Evolutionary conservation across 37 sponge, comb jelly and placozoan species (phyloP).

Genomic region (Beroe ovata): DNA sequence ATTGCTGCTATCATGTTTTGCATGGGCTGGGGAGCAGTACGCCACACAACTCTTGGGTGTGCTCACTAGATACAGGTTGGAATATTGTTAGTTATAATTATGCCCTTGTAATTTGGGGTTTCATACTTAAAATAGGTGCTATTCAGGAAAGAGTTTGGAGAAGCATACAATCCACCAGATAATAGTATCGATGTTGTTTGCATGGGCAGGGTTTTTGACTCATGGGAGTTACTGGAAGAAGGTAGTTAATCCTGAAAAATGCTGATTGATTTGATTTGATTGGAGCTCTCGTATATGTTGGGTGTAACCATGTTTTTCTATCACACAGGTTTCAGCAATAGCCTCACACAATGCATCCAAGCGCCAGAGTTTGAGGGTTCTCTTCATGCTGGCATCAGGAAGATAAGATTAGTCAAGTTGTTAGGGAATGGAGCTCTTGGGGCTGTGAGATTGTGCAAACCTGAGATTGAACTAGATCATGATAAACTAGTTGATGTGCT

Average conservation of each 20-base stretch:
- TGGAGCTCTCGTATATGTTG: not conserved
- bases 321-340: constrained; percentile 3
- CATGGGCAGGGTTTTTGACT: constrained; percentile 42
- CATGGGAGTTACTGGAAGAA: constrained; percentile 33
- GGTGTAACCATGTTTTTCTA: not conserved
- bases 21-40: constrained; percentile 36
- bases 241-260: not conserved
- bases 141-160: constrained; percentile 36
- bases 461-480: not conserved
- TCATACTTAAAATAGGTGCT: too few species aligned
- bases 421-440: not conserved
- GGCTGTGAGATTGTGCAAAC: constrained; percentile 18
- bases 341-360: not conserved
- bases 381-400: not conserved
- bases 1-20: constrained; percentile 12
- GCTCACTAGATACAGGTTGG: constrained; percentile 23
- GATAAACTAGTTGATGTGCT: not conserved
- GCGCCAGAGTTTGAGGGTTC: too few species aligned
- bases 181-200: constrained; percentile 6
- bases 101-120: too few species aligned
- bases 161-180: not conserved
- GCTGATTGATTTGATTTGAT: constrained; percentile 1
- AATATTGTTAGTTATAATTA: too few species aligned
- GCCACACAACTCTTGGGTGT: constrained; percentile 31
- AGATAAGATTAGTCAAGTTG: constrained; percentile 1